Evolutionary conservation across 2,113 vertebrate genomes (phyloP).

Genomic region (Leptosomus discolor): DNA sequence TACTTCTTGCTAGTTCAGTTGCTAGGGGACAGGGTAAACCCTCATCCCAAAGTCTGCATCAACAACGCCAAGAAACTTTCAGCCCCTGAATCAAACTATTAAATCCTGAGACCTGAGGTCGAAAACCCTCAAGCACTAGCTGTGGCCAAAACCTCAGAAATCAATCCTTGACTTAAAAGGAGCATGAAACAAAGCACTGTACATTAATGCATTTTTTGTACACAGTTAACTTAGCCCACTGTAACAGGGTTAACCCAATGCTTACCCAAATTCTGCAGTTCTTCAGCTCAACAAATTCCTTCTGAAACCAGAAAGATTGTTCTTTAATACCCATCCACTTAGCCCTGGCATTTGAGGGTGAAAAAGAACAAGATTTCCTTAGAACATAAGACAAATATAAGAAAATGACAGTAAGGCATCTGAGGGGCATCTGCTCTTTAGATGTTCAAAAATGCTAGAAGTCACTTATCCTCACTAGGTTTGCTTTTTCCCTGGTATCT

Average conservation of each 20-base stretch:
- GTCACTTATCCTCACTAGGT: background rate
- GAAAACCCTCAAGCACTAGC: background rate
- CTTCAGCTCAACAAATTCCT: background rate
- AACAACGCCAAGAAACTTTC: background rate
- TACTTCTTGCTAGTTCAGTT: background rate
- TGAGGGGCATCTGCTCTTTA: background rate
- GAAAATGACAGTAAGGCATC: background rate
- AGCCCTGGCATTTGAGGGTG: background rate
- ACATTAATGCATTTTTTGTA: background rate
- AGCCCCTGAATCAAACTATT: background rate
- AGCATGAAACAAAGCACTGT: background rate
- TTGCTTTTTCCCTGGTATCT: background rate
- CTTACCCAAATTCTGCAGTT: background rate
- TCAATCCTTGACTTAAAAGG: slow-evolving; percentile 1
- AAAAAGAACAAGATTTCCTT: background rate
- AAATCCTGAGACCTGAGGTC: background rate
- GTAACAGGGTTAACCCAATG: background rate
- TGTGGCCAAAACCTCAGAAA: slow-evolving; percentile 26
- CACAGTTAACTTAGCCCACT: background rate
- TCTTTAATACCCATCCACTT: background rate
- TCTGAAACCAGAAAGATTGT: background rate
- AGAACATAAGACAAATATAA: background rate
- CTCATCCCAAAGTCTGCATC: background rate
- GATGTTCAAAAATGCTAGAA: background rate
- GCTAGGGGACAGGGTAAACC: background rate